Conservation (phyloP, 2,888 invertebrate species). For the Sclerodermus sp. region DNA sequence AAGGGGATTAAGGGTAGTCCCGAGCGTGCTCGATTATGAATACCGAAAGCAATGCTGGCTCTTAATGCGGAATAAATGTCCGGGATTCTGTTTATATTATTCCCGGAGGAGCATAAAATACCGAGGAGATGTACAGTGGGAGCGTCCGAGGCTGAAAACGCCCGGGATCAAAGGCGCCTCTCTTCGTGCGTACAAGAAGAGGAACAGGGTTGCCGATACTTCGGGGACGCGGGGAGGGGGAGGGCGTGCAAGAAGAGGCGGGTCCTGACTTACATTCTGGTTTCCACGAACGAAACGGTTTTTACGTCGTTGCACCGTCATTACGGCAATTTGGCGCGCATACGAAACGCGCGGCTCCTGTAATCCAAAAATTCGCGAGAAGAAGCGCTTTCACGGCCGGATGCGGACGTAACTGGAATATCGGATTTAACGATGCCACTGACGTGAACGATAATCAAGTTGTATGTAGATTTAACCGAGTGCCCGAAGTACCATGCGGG, state of each 20-base stretch:
- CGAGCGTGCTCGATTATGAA: too few species aligned
- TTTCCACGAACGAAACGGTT: conserved; percentile 42
- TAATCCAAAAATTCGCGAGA: conserved; percentile 27
- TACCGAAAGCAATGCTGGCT: too few species aligned
- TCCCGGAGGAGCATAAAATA: too few species aligned
- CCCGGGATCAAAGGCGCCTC: conserved; percentile 30
- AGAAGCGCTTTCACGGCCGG: conserved; percentile 7
- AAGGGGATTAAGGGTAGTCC: too few species aligned
- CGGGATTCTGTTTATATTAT: too few species aligned
- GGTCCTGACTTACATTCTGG: conserved; percentile 29
- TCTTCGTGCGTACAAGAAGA: conserved; percentile 6
- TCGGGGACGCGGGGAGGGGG: conserved; percentile 9
- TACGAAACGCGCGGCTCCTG: conserved; percentile 26
- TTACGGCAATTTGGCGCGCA: conserved; percentile 44
- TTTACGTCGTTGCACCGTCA: conserved; percentile 38
- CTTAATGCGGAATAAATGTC: too few species aligned
- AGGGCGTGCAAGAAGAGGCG: conserved; percentile 4
- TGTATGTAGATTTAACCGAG: too few species aligned
- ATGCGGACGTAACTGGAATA: neutral
- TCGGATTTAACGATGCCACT: neutral
- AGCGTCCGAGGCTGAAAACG: conserved; percentile 19
- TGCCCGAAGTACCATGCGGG: too few species aligned
- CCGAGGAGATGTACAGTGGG: too few species aligned
- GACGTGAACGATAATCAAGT: too few species aligned
- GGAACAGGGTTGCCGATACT: conserved; percentile 1